Conservation (phyloP, 2,888 invertebrate species). For the Rugalucina vietnamica region DNA sequence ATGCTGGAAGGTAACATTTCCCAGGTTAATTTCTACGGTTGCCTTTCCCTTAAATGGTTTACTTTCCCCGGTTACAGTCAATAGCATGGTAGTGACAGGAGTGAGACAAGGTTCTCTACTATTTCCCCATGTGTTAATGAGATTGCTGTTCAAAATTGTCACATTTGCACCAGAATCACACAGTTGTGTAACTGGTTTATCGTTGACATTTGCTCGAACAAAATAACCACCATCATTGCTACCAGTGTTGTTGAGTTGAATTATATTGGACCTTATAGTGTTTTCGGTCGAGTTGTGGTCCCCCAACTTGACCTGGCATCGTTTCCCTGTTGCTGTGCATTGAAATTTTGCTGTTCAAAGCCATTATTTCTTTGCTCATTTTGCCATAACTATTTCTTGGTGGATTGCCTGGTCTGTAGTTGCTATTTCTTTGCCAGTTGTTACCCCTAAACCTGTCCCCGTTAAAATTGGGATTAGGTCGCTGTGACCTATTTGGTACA, state of each 20-base stretch:
- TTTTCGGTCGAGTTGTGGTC: slow-evolving; percentile 21
- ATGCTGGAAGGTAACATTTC: slow-evolving; percentile 17
- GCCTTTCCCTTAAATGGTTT: slow-evolving; percentile 40
- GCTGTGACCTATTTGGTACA: not conserved
- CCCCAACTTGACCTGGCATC: slow-evolving; percentile 16
- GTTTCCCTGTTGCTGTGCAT: slow-evolving; percentile 7
- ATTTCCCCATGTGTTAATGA: not conserved
- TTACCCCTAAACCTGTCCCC: not conserved
- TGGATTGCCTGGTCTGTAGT: not conserved
- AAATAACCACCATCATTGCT: slow-evolving; percentile 21
- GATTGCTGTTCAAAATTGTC: slow-evolving; percentile 15
- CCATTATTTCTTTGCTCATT: not conserved
- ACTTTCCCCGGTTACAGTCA: slow-evolving; percentile 43
- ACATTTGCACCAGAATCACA: slow-evolving; percentile 36
- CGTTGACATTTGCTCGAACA: slow-evolving; percentile 9
- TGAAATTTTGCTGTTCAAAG: no score
- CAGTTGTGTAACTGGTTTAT: slow-evolving; percentile 20
- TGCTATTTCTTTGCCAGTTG: not conserved
- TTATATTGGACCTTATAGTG: not conserved
- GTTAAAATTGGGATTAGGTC: not conserved
- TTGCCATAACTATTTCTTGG: not conserved
- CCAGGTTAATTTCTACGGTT: slow-evolving; percentile 8
- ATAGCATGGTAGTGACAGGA: slow-evolving; percentile 15
- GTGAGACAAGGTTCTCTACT: not conserved
- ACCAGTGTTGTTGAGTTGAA: slow-evolving; percentile 18